Evolutionary conservation across 2,888 invertebrate genomes (phyloP).

Genomic region (Cryptus viduatorius): DNA sequence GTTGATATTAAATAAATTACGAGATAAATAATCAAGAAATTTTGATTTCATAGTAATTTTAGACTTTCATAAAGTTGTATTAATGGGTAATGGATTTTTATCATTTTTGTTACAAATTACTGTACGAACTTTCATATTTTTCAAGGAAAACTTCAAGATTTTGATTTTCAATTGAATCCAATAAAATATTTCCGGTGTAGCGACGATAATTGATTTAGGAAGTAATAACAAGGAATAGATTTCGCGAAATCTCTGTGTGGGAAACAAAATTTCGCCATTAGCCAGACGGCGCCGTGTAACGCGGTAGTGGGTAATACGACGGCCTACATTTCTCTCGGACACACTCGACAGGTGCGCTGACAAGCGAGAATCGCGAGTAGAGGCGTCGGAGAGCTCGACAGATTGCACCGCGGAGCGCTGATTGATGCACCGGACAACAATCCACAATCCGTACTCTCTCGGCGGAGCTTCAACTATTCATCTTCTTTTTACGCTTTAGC

Average conservation of each 20-base stretch:
- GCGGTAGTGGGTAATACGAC: conserved; percentile 53
- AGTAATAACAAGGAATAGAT: conserved; percentile 8
- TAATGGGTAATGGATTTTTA: too few relatives aligned
- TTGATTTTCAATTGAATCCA: not conserved
- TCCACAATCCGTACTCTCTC: conserved; percentile 69
- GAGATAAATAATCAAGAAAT: too few relatives aligned
- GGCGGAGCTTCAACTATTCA: conserved; percentile 78
- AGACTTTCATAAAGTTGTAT: too few relatives aligned
- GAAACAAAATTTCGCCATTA: conserved; percentile 56
- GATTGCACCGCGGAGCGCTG: conserved; percentile 81
- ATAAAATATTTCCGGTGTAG: not conserved
- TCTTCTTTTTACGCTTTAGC: conserved; percentile 74
- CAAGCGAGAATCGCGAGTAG: conserved; percentile 81
- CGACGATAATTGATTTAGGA: not conserved
- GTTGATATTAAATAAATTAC: too few relatives aligned
- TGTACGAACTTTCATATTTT: not conserved
- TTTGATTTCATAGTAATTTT: too few relatives aligned
- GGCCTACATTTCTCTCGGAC: conserved; percentile 76
- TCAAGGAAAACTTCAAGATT: not conserved
- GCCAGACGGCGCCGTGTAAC: conserved; percentile 37
- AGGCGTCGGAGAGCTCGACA: conserved; percentile 79
- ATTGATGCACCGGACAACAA: conserved; percentile 80
- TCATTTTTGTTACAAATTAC: too few relatives aligned
- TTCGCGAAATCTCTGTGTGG: conserved; percentile 34
- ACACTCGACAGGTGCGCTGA: conserved; percentile 82